Conservation (phyloP, 2,113 vertebrate species). For the Xerus inauris region DNA sequence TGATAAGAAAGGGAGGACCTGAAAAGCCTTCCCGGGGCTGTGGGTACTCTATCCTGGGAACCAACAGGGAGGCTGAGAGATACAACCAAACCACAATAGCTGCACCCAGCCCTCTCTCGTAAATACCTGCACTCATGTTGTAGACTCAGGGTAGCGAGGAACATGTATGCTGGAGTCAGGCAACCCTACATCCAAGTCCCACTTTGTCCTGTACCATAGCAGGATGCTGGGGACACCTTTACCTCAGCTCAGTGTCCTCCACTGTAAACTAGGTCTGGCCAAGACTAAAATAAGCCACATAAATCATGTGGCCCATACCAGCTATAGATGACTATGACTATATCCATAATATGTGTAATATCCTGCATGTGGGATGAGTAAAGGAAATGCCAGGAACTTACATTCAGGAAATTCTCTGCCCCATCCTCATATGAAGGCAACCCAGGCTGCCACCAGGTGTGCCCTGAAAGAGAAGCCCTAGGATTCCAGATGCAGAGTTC, state of each 20-base stretch:
- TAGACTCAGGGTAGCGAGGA: neutral
- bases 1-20: neutral
- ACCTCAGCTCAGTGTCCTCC: neutral
- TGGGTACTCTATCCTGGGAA: neutral
- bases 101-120: neutral
- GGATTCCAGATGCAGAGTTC: neutral
- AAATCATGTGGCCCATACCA: neutral
- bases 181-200: neutral
- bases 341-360: neutral
- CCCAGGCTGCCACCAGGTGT: neutral
- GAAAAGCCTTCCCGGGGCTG: no score
- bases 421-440: neutral
- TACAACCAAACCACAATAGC: neutral
- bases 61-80: neutral
- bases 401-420: neutral
- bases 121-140: neutral
- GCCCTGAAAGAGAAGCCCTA: conserved; percentile 6
- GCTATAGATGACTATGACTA: neutral
- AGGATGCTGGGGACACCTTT: neutral
- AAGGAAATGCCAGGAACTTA: neutral
- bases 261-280: neutral
- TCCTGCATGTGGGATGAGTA: neutral
- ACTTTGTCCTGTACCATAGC: neutral
- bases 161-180: neutral
- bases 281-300: neutral